Evolutionary conservation across 2,888 invertebrate species (phyloP).

Genomic region (Sphaerophoria rueppellii): DNA sequence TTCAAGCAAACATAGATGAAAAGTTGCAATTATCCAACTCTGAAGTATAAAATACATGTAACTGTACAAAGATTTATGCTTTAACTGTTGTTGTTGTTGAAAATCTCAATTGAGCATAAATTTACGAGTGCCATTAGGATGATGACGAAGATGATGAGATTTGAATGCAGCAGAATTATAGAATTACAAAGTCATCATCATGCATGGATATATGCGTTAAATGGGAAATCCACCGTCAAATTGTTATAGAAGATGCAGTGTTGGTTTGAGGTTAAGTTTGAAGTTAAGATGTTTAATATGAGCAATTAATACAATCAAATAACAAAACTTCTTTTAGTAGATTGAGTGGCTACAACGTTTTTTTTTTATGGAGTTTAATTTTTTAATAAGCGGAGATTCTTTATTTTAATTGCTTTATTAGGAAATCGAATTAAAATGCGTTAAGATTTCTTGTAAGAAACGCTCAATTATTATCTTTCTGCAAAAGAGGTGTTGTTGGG

Average conservation of each 20-base stretch:
- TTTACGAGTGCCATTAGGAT: constrained; percentile 26
- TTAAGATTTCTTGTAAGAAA: neutral
- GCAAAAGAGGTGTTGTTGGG: no score
- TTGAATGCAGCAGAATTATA: constrained; percentile 10
- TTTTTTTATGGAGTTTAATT: neutral
- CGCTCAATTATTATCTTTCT: neutral
- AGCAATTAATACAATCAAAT: neutral
- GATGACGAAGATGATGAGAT: constrained; percentile 18
- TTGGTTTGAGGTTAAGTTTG: constrained; percentile 20
- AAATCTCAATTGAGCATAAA: constrained; percentile 44
- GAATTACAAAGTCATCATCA: constrained; percentile 28
- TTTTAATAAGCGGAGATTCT: constrained; percentile 3
- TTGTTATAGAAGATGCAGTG: constrained; percentile 10
- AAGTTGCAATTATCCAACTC: constrained; percentile 45
- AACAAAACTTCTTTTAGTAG: neutral
- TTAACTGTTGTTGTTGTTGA: constrained; percentile 13
- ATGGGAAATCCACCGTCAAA: constrained; percentile 28
- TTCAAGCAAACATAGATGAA: constrained; percentile 31
- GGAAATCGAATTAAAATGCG: neutral
- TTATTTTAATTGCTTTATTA: neutral
- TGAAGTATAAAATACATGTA: neutral
- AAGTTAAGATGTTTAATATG: constrained; percentile 4
- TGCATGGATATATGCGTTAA: no score
- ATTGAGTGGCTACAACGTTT: neutral
- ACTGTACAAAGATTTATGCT: neutral